Percentiles rank a stretch among this genome's conserved stretches.
Conservation (phyloP, 2,888 invertebrate species). For the Aspidiotus destructor region DNA sequence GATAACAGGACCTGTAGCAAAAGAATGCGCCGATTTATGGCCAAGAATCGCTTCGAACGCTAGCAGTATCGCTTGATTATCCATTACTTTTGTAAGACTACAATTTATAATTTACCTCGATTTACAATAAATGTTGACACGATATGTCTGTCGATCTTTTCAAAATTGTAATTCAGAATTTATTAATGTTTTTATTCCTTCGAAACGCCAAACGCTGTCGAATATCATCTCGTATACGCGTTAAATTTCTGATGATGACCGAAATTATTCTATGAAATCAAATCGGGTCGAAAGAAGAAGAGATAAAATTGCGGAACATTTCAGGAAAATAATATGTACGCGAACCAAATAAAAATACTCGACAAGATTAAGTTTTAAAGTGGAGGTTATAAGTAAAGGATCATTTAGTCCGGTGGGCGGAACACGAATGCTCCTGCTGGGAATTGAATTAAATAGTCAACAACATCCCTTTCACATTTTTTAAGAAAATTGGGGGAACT, state of each 20-base stretch:
- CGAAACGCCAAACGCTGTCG: too few relatives aligned
- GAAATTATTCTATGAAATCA: too few relatives aligned
- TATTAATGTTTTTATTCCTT: too few relatives aligned
- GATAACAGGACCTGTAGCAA: slow-evolving; percentile 98
- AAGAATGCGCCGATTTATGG: slow-evolving; percentile 99
- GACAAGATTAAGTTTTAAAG: slow-evolving; percentile 22
- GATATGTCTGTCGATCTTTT: too few relatives aligned
- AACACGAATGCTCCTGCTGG: slow-evolving; percentile 17
- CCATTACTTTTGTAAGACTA: not conserved
- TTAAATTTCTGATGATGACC: too few relatives aligned
- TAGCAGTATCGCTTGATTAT: slow-evolving; percentile 84
- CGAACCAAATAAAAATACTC: slow-evolving; percentile 12
- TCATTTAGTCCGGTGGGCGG: slow-evolving; percentile 23
- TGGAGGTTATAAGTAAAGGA: slow-evolving; percentile 24
- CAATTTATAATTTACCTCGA: not conserved
- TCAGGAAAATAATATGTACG: too few relatives aligned
- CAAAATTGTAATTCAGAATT: too few relatives aligned
- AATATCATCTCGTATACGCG: too few relatives aligned
- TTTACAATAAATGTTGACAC: not conserved
- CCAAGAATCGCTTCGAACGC: slow-evolving; percentile 99
- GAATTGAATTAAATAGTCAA: slow-evolving; percentile 27
- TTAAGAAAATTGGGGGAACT: slow-evolving; percentile 12
- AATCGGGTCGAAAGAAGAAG: too few relatives aligned
- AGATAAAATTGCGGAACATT: too few relatives aligned
- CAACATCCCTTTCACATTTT: slow-evolving; percentile 26